Evolutionary conservation across 2,888 invertebrate species (phyloP).

Genomic region (Syrista parreyssii): DNA sequence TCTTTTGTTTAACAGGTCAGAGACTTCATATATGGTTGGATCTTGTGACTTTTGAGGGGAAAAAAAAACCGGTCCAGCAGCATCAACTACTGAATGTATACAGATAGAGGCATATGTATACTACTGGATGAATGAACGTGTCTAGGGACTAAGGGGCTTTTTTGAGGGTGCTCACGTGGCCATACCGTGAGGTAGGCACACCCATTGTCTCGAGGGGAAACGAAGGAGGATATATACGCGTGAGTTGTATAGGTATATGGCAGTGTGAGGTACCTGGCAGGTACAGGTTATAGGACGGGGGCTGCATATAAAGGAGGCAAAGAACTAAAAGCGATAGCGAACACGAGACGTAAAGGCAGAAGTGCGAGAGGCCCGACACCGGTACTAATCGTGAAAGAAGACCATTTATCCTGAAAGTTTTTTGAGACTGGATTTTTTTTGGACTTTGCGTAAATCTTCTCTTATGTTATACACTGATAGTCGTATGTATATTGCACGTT

Average conservation of each 20-base stretch:
- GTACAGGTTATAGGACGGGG: conserved; percentile 33
- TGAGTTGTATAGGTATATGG: conserved; percentile 14
- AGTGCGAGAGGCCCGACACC: conserved; percentile 38
- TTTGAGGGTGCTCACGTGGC: conserved; percentile 53
- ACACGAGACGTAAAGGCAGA: conserved; percentile 32
- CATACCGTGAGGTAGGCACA: conserved; percentile 47
- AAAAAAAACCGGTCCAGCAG: neutral
- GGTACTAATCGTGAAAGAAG: conserved; percentile 43
- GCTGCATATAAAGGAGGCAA: conserved; percentile 43
- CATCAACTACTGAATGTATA: conserved; percentile 6
- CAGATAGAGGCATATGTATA: neutral
- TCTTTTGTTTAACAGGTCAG: neutral
- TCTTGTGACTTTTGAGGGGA: neutral
- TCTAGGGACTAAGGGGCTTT: conserved; percentile 37
- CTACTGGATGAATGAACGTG: conserved; percentile 38
- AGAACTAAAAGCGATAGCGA: conserved; percentile 41
- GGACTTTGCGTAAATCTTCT: conserved; percentile 22
- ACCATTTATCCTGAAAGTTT: conserved; percentile 29
- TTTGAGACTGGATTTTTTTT: conserved; percentile 25
- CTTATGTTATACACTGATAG: conserved; percentile 2
- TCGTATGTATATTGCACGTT: neutral
- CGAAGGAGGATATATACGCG: neutral
- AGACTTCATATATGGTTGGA: neutral
- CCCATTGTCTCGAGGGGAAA: conserved; percentile 43
- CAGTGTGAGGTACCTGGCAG: conserved; percentile 14